Percentiles rank a stretch among this genome's conserved stretches.
Conservation (phyloP, 1,140 invertebrate genomes). For the Subanguina moxae region DNA sequence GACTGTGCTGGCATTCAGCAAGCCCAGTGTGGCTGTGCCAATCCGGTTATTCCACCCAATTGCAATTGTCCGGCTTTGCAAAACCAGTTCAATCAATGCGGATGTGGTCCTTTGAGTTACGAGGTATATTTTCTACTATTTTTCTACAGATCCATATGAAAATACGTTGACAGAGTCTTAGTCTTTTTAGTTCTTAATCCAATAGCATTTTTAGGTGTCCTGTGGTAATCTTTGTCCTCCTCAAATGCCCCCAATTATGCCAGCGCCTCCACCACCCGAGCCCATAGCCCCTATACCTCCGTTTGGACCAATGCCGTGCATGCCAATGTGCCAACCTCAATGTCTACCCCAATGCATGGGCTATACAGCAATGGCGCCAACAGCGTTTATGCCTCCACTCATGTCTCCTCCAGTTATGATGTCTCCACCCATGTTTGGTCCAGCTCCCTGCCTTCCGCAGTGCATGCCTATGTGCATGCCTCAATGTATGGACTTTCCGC, state of each 20-base stretch:
- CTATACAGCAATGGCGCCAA: too few species aligned
- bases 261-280: neutral
- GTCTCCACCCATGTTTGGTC: slow-evolving; percentile 1
- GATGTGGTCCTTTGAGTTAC: slow-evolving; percentile 13
- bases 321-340: slow-evolving; percentile 4
- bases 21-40: slow-evolving; percentile 11
- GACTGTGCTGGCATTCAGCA: slow-evolving; percentile 18
- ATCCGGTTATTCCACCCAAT: neutral
- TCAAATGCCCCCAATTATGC: neutral
- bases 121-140: slow-evolving; percentile 16
- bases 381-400: neutral
- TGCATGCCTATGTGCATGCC: neutral
- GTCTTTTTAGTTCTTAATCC: too few species aligned
- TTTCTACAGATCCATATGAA: too few species aligned
- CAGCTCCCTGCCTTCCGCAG: neutral
- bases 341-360: slow-evolving; percentile 1
- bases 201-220: too few species aligned
- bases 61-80: slow-evolving; percentile 16
- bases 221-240: neutral
- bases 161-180: too few species aligned
- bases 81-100: slow-evolving; percentile 10
- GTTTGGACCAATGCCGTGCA: neutral
- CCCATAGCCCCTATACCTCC: neutral
- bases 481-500: slow-evolving; percentile 3
- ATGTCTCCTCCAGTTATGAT: neutral